Base-by-base conservation (phyloP, 1,140 invertebrate species). In the Drosophila ambigua region DNA sequence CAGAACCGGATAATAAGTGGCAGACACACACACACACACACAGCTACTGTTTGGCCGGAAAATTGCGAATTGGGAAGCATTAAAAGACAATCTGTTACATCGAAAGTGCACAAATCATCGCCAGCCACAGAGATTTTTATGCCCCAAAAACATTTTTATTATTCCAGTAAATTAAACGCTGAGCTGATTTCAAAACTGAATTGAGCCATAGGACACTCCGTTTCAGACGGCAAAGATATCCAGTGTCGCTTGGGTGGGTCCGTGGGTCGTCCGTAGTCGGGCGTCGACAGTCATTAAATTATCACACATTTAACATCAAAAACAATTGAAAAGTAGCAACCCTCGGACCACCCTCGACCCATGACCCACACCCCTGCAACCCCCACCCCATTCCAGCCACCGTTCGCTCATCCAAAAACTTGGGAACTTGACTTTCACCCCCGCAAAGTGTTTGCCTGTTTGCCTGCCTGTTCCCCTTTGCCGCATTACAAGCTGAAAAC, bases 241-340 rank as follows among this genome's bases (percentile, higher is more conserved):
- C 44, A 24, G 23, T 50, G 46, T 8, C 31, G 44, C 50, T 43
- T 8, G 28, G 28, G 57, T 16, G 44, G 55, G 43, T 46, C 20
- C 46, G 49, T 67, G 49, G 41, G 20, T 61, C 67, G 72, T 63
- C 60, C 59, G 67, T 62, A 76, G 77, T 68, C 84, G 83, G 82
- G 85, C 81, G 83, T 78, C 83, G 79, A 77, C 81, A 90, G 77
- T 91, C 90, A 91, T 91, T 91, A 91, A 91, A 91, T 91, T 91
- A 91, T 91, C 89, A 91, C 90, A 91, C 84, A 91, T 91, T 91
- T 87, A 83, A 89, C 84, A 73, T 91, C 81, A 91, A 88, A 90
- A 91, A 91, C 90, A 91, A 91, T 91, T 83, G 50, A 90, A 71
- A 79, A 81, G 50, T 74, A 62, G 62, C 61, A 55, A 62, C 31